A percentile compares a stretch with the other conserved stretches of the same genome.
Evolutionary conservation across 2,797 vertebrate species (phyloP).

Genomic region (Tenualosa thibaudeaui): DNA sequence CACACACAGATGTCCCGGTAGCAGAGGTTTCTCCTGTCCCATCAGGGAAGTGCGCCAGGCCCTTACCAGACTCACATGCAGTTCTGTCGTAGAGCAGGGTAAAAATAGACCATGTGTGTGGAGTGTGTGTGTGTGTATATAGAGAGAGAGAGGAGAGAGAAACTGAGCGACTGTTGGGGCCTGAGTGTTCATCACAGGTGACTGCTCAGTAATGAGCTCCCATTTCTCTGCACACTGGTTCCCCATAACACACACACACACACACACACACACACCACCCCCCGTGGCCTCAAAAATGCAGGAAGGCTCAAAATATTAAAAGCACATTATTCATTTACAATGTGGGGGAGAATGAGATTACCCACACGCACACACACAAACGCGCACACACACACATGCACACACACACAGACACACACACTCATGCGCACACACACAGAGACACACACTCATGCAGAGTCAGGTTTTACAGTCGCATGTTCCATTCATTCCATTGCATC

Average conservation of each 20-base stretch:
- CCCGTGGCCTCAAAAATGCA: constrained; percentile 5
- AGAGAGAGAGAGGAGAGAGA: not conserved
- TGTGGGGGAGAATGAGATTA: not conserved
- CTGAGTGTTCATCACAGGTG: constrained; percentile 14
- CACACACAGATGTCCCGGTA: not conserved
- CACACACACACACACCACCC: not conserved
- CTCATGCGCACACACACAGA: not conserved
- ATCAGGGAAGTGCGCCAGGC: not conserved
- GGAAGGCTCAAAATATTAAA: constrained; percentile 18
- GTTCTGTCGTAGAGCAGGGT: too few relatives aligned
- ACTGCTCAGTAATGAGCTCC: constrained; percentile 9
- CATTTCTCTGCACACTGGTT: not conserved
- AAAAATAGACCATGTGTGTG: not conserved
- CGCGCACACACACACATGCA: too few relatives aligned
- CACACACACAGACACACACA: too few relatives aligned
- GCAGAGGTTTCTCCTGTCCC: not conserved
- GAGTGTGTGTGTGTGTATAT: not conserved
- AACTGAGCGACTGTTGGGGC: not conserved
- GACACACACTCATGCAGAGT: not conserved
- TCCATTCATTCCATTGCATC: not conserved
- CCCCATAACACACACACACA: not conserved
- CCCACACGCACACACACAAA: not conserved
- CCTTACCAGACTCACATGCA: not conserved
- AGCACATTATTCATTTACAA: constrained; percentile 7
- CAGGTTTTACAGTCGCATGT: not conserved